phyloP scores from a whole-genome alignment of 1,140 invertebrate genomes.

The Sycobia sp. region DNA sequence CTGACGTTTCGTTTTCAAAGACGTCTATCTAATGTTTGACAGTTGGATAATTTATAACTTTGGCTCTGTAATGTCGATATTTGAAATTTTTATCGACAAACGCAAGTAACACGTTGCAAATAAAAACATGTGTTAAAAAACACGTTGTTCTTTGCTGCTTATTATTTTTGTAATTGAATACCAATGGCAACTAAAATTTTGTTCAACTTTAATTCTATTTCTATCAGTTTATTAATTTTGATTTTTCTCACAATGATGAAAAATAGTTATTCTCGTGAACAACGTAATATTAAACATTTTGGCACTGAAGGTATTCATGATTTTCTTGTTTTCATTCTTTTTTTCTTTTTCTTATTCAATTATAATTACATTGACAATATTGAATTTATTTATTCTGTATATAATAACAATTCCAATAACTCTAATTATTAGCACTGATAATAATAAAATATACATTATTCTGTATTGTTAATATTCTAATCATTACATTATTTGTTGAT shows the following conservation, averaged over 20 bases:
- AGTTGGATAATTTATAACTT: no score
- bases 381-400: neutral
- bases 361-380: neutral
- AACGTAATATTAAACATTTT: constrained; percentile 4
- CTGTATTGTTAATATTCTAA: neutral
- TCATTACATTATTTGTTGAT: neutral
- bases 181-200: constrained; percentile 19
- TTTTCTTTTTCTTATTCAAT: neutral
- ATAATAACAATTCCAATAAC: neutral
- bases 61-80: no score
- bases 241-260: constrained; percentile 10
- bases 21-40: no score
- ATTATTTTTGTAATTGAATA: constrained; percentile 7
- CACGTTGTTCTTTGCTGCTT: constrained; percentile 2
- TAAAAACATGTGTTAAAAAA: neutral
- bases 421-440: neutral
- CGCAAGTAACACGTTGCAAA: constrained; percentile 4
- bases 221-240: neutral
- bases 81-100: constrained; percentile 15
- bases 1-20: no score
- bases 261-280: neutral
- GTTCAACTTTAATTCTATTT: constrained; percentile 1
- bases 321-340: neutral
- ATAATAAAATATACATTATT: neutral
- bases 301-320: constrained; percentile 20